Percentiles rank a stretch among this genome's conserved stretches.
These are phyloP conservation scores for Pseudobourletiella spinata DNA, from an alignment of 1,140 invertebrate genomes.

Conservation along the genomic window DNA sequence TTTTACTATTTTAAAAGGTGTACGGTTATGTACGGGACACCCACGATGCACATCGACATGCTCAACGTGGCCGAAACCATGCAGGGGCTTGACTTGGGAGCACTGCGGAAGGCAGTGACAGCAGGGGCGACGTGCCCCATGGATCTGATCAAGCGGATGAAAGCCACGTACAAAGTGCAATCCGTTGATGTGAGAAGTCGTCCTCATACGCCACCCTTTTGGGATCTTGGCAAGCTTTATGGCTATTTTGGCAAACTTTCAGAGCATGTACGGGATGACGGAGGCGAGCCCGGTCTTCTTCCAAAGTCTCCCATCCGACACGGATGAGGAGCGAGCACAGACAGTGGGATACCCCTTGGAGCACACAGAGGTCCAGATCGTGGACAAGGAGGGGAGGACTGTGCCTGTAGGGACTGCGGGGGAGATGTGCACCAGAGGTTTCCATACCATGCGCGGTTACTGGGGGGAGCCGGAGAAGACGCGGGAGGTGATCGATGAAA, in stretches of 20 bases:
- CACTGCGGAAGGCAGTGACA: slow-evolving; percentile 36
- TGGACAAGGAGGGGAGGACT: slow-evolving; percentile 24
- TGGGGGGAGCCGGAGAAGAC: slow-evolving; percentile 52
- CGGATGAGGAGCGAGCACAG: slow-evolving; percentile 8
- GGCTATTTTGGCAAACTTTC: too few relatives aligned
- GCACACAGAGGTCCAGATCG: slow-evolving; percentile 29
- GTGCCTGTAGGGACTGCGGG: slow-evolving; percentile 39
- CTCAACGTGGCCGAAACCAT: slow-evolving; percentile 46
- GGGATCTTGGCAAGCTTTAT: too few relatives aligned
- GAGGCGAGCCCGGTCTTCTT: slow-evolving; percentile 27
- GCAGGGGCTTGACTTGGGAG: slow-evolving; percentile 41
- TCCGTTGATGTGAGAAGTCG: too few relatives aligned
- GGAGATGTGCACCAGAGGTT: slow-evolving; percentile 52
- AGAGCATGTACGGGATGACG: slow-evolving; percentile 30
- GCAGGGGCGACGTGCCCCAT: slow-evolving; percentile 27
- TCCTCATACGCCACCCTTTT: too few relatives aligned
- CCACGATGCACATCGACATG: slow-evolving; percentile 92
- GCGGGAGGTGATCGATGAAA: slow-evolving; percentile 51
- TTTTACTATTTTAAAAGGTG: too few relatives aligned
- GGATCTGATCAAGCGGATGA: slow-evolving; percentile 30
- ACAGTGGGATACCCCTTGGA: slow-evolving; percentile 32
- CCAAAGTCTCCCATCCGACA: slow-evolving; percentile 21
- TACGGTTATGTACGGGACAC: slow-evolving; percentile 75
- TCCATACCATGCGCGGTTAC: slow-evolving; percentile 51
- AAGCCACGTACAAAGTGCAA: slow-evolving; percentile 25